phyloP scores from a whole-genome alignment of 2,113 vertebrate species.

The Petromus typicus region DNA sequence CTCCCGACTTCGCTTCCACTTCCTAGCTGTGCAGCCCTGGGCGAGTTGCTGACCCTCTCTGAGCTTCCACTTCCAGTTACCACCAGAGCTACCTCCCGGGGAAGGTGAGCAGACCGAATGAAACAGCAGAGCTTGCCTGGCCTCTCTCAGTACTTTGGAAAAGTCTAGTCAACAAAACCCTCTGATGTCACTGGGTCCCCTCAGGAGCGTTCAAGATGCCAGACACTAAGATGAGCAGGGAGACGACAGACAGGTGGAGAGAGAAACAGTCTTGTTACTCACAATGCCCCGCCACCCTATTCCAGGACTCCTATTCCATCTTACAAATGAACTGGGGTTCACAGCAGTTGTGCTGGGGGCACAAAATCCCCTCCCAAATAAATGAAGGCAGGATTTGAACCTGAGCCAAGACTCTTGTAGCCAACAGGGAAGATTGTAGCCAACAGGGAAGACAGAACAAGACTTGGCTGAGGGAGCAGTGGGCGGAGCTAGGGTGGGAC shows the following conservation, averaged over 20 bases:
- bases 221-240: neutral
- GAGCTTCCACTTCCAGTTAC: neutral
- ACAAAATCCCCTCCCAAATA: neutral
- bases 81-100: neutral
- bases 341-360: too few relatives aligned
- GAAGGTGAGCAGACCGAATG: neutral
- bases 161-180: neutral
- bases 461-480: neutral
- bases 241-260: neutral
- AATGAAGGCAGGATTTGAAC: neutral
- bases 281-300: neutral
- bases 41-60: neutral
- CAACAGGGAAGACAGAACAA: neutral
- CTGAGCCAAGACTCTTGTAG: fast-evolving
- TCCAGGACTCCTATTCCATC: neutral
- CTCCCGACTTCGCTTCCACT: neutral
- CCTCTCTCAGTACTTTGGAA: neutral
- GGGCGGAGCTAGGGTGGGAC: neutral
- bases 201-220: neutral
- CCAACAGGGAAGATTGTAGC: too few relatives aligned
- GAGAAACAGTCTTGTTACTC: neutral
- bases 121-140: neutral
- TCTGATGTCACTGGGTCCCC: neutral
- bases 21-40: neutral
- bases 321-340: neutral